Base-by-base conservation (phyloP, 2,888 invertebrate genomes). In the Sinhomidia bicolor region DNA sequence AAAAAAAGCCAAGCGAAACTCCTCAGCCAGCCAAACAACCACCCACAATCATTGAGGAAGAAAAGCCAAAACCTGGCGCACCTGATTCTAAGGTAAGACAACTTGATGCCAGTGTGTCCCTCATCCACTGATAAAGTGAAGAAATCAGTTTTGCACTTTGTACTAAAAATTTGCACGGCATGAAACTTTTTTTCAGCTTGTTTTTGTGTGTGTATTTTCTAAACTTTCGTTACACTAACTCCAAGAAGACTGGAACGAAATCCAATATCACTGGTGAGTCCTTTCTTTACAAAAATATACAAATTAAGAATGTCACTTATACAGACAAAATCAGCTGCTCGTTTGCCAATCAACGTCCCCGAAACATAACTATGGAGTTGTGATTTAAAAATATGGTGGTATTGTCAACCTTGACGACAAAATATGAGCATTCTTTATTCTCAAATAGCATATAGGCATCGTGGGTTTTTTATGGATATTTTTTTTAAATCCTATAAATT, bases 11-110 rank as follows among this genome's bases (percentile, higher is more conserved):
- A 62, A 36, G 62, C 36, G 85, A 89, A 80, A 82, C 74, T 41
- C 85, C 80, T 23, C 60, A 88, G 62, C 32, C 82, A 81, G 44
- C 60, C 79, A 88, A 88, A 36, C 81, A 54, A 51, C 89, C 89
- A 23, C 87, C 90, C 14, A 89, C 74, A 83, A 79, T 85, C 44
- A 47, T 84, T 3, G 89, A 89, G 57, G 91, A 90, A 68, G 91
- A 91, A 54, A 88, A 89, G 20, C 80, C 88, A 23, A 90, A 85
- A 47, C 78, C 87, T 17, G 88, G 82, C n/a, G 41, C 57, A n/a
- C 62, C 78, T 14, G 85, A 86, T 3, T 36, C 79, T 0, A 87
- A 87, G 87, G 87, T 87, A 82, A 54, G 74, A 17, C n/a, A 36
- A 14, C 6, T 54, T 12, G 5, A 3, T 79, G 12, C n/a, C 0